These are phyloP conservation scores for Pentalonia nigronervosa DNA, from an alignment of 1,140 invertebrate species.

Conservation along the genomic window DNA sequence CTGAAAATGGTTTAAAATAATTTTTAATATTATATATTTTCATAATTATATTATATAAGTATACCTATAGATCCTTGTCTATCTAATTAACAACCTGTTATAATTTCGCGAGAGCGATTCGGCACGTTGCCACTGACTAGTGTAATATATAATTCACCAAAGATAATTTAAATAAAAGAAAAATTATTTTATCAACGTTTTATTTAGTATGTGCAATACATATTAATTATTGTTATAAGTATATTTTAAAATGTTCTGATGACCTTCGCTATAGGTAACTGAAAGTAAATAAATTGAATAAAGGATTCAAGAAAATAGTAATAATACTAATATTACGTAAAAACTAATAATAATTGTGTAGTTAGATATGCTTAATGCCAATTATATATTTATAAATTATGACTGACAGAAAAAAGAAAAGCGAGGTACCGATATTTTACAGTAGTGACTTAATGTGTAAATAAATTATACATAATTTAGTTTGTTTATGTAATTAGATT, in stretches of 20 bases:
- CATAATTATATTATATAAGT: not conserved
- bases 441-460: not conserved
- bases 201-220: not conserved
- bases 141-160: not conserved
- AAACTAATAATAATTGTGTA: not conserved
- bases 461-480: conserved; percentile 5
- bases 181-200: not conserved
- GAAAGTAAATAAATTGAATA: not conserved
- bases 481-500: not conserved
- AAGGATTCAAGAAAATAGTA: not conserved
- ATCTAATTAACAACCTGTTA: not conserved
- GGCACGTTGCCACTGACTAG: not conserved
- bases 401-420: not conserved
- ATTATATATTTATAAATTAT: not conserved
- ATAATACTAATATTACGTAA: not conserved
- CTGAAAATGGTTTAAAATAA: not conserved
- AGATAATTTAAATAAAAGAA: not conserved
- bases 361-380: not conserved
- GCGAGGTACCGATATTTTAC: not conserved
- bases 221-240: not conserved
- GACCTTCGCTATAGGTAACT: not conserved
- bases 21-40: not conserved
- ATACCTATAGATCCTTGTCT: not conserved
- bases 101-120: not conserved
- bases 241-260: not conserved